Percentiles rank a stretch among this genome's conserved stretches.
phyloP scores from a whole-genome alignment of 2,888 invertebrate species.

The Phaedon cochleariae region DNA sequence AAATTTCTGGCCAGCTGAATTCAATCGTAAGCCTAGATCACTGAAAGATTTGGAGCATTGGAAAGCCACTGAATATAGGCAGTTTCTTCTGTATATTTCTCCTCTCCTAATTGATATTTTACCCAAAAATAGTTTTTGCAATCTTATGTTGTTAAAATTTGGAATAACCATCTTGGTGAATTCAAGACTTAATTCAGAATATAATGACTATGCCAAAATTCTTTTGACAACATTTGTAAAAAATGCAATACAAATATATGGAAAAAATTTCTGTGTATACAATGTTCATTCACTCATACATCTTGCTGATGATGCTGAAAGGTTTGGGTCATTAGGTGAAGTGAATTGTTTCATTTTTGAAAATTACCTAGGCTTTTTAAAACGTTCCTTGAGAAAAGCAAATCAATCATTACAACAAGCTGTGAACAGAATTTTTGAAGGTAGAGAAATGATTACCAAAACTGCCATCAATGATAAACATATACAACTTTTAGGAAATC shows the following conservation, averaged over 20 bases:
- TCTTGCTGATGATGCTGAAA: constrained; percentile 30
- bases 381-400: constrained; percentile 32
- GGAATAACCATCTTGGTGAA: constrained; percentile 19
- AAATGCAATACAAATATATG: constrained; percentile 28
- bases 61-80: constrained; percentile 44
- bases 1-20: constrained; percentile 21
- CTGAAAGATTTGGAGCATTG: constrained; percentile 36
- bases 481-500: constrained; percentile 1
- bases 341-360: constrained; percentile 33
- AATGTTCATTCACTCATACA: constrained; percentile 37
- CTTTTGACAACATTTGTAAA: constrained; percentile 31
- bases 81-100: constrained; percentile 40
- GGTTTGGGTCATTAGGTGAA: constrained; percentile 27
- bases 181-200: constrained; percentile 21
- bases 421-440: constrained; percentile 24
- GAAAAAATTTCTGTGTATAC: constrained; percentile 27
- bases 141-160: constrained; percentile 26
- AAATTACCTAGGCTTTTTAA: constrained; percentile 32
- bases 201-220: constrained; percentile 34
- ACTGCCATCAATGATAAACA: neutral
- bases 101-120: constrained; percentile 27
- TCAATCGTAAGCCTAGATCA: neutral
- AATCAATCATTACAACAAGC: constrained; percentile 34
- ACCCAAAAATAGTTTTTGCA: constrained; percentile 16
- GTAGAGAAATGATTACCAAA: constrained; percentile 5